These are phyloP conservation scores for Suillia variegata DNA, from an alignment of 2,888 invertebrate species.

Conservation along the genomic window DNA sequence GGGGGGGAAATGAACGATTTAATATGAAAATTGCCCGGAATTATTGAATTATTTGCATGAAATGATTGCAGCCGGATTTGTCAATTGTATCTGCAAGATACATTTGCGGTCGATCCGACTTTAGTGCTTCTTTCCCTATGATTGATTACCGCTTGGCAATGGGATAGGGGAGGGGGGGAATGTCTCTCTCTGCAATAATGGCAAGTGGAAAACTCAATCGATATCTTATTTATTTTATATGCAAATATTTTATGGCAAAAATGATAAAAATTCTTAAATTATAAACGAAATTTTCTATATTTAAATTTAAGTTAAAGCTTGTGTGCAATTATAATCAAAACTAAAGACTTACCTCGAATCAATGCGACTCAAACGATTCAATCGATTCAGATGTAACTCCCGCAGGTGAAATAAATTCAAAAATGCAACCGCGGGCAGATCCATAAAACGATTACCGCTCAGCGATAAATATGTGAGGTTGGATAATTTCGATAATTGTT, in stretches of 20 bases:
- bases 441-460: slow-evolving; percentile 78
- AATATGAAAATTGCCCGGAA: slow-evolving; percentile 54
- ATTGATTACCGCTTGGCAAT: too few species aligned
- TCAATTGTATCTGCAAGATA: slow-evolving; percentile 17
- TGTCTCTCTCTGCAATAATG: too few species aligned
- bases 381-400: slow-evolving; percentile 73
- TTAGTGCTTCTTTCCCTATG: too few species aligned
- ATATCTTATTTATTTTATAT: too few species aligned
- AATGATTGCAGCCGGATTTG: slow-evolving; percentile 46
- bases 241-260: too few species aligned
- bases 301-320: too few species aligned
- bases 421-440: slow-evolving; percentile 78
- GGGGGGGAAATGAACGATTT: slow-evolving; percentile 34
- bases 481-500: slow-evolving; percentile 76
- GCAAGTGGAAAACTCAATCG: too few species aligned
- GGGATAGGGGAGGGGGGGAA: too few species aligned
- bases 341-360: slow-evolving; percentile 68
- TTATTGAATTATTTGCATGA: slow-evolving; percentile 54
- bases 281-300: too few species aligned
- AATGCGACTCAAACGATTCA: slow-evolving; percentile 71
- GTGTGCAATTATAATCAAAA: too few species aligned
- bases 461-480: slow-evolving; percentile 77
- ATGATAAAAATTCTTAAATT: too few species aligned
- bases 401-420: slow-evolving; percentile 82
- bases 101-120: too few species aligned